These are phyloP conservation scores for Chaetodon auriga DNA, from an alignment of 2,113 vertebrate species.

Conservation along the genomic window DNA sequence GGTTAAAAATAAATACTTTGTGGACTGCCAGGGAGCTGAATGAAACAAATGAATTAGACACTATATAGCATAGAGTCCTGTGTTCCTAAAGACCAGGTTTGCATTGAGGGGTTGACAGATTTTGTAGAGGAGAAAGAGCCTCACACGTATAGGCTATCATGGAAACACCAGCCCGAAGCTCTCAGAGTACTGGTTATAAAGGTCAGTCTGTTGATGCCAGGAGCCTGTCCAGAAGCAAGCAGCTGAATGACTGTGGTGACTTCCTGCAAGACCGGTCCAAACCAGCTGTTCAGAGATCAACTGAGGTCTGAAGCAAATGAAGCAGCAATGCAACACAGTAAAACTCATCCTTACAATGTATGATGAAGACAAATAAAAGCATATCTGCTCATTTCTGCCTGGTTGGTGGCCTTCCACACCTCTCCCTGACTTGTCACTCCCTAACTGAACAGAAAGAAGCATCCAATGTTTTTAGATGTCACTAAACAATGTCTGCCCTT, in stretches of 20 bases:
- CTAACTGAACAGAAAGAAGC: neutral
- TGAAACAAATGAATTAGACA: no score
- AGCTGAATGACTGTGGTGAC: constrained; percentile 20
- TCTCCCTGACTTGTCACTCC: neutral
- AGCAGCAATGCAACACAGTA: neutral
- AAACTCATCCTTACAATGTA: neutral
- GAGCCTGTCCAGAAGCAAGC: neutral
- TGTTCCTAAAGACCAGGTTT: neutral
- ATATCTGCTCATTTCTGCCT: neutral
- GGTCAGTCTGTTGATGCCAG: constrained; percentile 16
- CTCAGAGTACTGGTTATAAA: neutral
- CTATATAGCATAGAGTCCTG: no score
- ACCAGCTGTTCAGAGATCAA: constrained; percentile 20
- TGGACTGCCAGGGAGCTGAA: no score
- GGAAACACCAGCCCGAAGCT: neutral
- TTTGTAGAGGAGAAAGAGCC: neutral
- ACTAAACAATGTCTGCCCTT: neutral
- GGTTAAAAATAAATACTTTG: no score
- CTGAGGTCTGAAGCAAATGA: neutral
- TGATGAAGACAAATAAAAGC: neutral
- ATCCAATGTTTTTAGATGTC: neutral
- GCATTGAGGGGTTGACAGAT: neutral
- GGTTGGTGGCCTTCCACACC: neutral
- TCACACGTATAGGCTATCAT: neutral
- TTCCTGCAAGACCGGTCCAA: constrained; percentile 12